These are phyloP conservation scores for Rhamnusium bicolor DNA, from an alignment of 2,888 invertebrate genomes.

Conservation along the genomic window DNA sequence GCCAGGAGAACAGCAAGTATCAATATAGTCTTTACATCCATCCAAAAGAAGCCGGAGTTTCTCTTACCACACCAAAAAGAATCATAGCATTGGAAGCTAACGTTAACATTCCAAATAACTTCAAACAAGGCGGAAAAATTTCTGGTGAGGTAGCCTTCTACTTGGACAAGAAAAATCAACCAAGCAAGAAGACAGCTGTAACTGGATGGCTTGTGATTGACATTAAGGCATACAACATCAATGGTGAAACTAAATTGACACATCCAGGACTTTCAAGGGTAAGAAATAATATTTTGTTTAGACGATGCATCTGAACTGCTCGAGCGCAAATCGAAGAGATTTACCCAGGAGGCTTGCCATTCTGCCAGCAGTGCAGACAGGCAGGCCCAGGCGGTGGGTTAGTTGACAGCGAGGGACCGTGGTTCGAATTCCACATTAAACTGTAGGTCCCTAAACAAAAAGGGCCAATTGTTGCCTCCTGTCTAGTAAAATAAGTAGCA, in stretches of 20 bases:
- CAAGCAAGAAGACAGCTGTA: conserved; percentile 79
- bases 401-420: too few relatives aligned
- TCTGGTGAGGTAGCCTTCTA: conserved; percentile 78
- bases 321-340: too few relatives aligned
- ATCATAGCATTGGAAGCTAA: conserved; percentile 77
- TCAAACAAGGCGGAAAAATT: conserved; percentile 73
- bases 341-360: too few relatives aligned
- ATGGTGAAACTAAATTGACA: conserved; percentile 77
- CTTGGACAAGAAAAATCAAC: conserved; percentile 81
- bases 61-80: conserved; percentile 80
- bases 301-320: too few relatives aligned
- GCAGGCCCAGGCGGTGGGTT: too few relatives aligned
- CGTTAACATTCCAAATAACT: conserved; percentile 53
- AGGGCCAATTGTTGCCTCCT: too few relatives aligned
- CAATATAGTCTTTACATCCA: conserved; percentile 79
- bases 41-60: conserved; percentile 77
- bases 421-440: too few relatives aligned
- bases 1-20: conserved; percentile 81
- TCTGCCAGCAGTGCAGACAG: too few relatives aligned
- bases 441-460: too few relatives aligned
- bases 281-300: too few relatives aligned
- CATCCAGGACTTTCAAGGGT: conserved; percentile 78
- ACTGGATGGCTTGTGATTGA: conserved; percentile 74
- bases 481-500: too few relatives aligned
- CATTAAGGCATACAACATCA: conserved; percentile 70